Base-by-base conservation (phyloP, 2,113 vertebrate genomes). In the Sphyrna mokarran region DNA sequence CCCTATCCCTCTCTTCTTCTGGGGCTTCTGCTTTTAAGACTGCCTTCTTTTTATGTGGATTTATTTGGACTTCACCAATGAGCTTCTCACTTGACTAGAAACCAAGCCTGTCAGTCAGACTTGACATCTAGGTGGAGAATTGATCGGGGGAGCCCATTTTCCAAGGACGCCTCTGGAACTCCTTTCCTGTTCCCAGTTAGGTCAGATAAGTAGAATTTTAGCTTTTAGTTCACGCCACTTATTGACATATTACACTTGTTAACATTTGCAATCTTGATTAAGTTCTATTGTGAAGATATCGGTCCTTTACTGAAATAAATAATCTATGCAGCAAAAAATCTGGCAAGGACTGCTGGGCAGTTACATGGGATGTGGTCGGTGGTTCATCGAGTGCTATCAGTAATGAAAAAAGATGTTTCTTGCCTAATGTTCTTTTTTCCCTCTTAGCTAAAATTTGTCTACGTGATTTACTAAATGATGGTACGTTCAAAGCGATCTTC, bases 401-500 rank as follows among this genome's bases (percentile, higher is more conserved):
- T 91, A n/a, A 18, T n/a, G 14, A 5, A 58, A 6, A 58, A 26
- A 23, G 86, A 2, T 58, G 48, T 63, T 61, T 61, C 54, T 20
- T 93, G 33, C 6, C 16, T 66, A 33, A 63, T 86, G 18, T 95
- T 63, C 22, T 23, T 61, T 18, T 61, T 37, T 85, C 58, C 94
- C 0, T 96, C 58, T 72, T 95, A 95, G 96, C 58, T 72, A 76
- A 6, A 61, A 9, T 22, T 96, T 97, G 97, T 3, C 97, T 99
- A 18, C 1, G 13, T 0, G 97, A 98, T 1, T 97, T 99, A 96
- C 43, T 97, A 58, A 96, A 95, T 85, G 96, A 97, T 22, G 96
- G 97, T 37, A 98, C 99, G 83, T 99, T 99, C 96, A 98, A 99
- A 97, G 94, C 97, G 1, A 96, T 95, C 0, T 99, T 99, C 96